Evolutionary conservation across 1,140 invertebrate genomes (phyloP).

Genomic region (Riptortus pedestris): DNA sequence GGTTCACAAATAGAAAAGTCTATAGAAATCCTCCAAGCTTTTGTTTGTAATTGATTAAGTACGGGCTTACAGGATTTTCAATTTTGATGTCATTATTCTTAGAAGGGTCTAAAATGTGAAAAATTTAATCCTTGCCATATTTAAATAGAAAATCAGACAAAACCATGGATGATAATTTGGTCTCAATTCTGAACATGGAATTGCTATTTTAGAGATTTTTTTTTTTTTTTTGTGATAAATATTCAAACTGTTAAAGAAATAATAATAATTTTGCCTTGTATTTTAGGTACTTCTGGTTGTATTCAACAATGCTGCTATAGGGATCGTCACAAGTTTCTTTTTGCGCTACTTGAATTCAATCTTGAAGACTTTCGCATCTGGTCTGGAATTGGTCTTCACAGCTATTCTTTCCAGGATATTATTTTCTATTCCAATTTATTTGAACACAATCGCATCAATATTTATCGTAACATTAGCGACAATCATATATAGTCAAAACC

Average conservation of each 20-base stretch:
- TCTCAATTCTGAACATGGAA: no score
- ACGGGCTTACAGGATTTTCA: no score
- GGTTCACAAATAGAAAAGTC: no score
- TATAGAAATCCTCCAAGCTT: no score
- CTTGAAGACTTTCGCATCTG: conserved; percentile 91
- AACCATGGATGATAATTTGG: no score
- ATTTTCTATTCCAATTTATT: conserved; percentile 75
- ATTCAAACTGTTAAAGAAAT: background rate
- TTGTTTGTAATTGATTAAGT: no score
- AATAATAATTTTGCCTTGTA: conserved; percentile 26
- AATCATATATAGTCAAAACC: conserved; percentile 80
- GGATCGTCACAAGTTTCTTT: conserved; percentile 90
- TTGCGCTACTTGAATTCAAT: conserved; percentile 89
- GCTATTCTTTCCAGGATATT: conserved; percentile 80
- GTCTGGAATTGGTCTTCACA: conserved; percentile 83
- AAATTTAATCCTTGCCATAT: no score
- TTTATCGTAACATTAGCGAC: conserved; percentile 72
- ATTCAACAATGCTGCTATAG: conserved; percentile 80
- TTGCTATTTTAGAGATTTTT: no score
- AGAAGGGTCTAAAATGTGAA: no score
- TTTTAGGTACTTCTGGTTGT: conserved; percentile 66
- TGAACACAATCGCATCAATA: conserved; percentile 74
- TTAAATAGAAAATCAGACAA: no score
- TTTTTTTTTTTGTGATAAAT: conserved; percentile 21
- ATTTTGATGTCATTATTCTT: no score